Evolutionary conservation across 2,113 vertebrate genomes (phyloP).

Genomic region (Engraulis encrasicolus): DNA sequence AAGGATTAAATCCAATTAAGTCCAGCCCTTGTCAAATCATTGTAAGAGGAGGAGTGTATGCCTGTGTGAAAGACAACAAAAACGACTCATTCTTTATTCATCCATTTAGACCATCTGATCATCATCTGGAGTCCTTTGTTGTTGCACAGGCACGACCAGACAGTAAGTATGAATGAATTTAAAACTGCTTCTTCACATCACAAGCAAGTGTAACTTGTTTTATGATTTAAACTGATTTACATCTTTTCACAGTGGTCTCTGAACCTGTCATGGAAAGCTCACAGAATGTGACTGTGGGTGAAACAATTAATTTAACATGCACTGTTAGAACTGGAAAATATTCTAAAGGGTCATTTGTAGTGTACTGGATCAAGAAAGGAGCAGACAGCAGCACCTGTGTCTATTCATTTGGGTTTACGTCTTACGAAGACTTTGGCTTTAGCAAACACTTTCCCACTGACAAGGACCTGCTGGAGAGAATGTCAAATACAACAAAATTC

Average conservation of each 20-base stretch:
- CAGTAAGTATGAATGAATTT: slow-evolving; percentile 33
- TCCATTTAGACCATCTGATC: slow-evolving; percentile 44
- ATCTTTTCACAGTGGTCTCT: background rate
- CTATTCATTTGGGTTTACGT: slow-evolving; percentile 29
- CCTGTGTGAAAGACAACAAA: slow-evolving; percentile 28
- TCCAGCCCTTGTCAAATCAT: background rate
- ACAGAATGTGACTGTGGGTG: slow-evolving; percentile 30
- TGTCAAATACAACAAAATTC: slow-evolving; percentile 15
- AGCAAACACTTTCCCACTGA: slow-evolving; percentile 14
- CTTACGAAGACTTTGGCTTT: fast-evolving
- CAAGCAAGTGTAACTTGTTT: background rate
- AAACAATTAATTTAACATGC: slow-evolving; percentile 34
- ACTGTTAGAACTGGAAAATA: background rate
- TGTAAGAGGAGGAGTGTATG: slow-evolving; percentile 32
- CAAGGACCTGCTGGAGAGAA: background rate
- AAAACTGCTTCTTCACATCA: background rate
- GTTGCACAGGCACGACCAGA: slow-evolving; percentile 25
- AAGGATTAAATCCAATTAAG: background rate
- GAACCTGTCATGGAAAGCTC: background rate
- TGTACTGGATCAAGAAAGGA: slow-evolving; percentile 49
- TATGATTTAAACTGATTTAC: background rate
- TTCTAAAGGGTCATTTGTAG: fast-evolving
- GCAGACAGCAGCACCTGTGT: slow-evolving; percentile 32
- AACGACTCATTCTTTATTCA: background rate
- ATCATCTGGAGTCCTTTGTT: slow-evolving; percentile 27